phyloP scores from a whole-genome alignment of 2,113 vertebrate species.

The Bagarius yarrelli region DNA sequence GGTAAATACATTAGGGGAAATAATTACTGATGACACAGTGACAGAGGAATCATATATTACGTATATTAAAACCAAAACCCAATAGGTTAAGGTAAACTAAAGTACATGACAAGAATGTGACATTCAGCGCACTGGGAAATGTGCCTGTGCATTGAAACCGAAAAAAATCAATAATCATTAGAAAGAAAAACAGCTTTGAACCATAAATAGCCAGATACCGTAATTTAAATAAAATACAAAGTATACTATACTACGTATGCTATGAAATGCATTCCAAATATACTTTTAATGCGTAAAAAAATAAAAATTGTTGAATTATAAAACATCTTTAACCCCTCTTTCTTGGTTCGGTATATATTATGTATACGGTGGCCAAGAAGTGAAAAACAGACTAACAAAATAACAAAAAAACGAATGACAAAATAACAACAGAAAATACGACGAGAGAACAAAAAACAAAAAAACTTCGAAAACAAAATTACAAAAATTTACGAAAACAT shows the following conservation, averaged over 20 bases:
- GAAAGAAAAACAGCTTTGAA: no score
- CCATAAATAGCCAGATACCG: no score
- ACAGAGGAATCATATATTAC: neutral
- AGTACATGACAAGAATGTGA: neutral
- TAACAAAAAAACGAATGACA: no score
- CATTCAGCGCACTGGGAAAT: neutral
- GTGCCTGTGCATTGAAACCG: neutral
- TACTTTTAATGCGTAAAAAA: neutral
- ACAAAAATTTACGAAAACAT: no score
- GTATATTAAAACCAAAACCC: neutral
- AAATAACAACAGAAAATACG: no score
- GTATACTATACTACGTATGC: neutral
- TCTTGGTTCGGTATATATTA: neutral
- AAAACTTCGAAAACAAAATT: no score
- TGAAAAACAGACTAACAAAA: no score
- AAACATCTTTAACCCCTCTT: neutral
- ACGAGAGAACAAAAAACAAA: no score
- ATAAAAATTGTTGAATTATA: neutral
- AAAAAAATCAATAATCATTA: neutral
- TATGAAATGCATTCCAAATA: neutral
- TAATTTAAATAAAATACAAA: no score
- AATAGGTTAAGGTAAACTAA: neutral
- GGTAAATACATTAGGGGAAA: neutral
- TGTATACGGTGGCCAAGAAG: neutral
- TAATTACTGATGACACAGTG: neutral